These are phyloP conservation scores for Eulithis prunata DNA, from an alignment of 2,888 invertebrate species.

Conservation along the genomic window DNA sequence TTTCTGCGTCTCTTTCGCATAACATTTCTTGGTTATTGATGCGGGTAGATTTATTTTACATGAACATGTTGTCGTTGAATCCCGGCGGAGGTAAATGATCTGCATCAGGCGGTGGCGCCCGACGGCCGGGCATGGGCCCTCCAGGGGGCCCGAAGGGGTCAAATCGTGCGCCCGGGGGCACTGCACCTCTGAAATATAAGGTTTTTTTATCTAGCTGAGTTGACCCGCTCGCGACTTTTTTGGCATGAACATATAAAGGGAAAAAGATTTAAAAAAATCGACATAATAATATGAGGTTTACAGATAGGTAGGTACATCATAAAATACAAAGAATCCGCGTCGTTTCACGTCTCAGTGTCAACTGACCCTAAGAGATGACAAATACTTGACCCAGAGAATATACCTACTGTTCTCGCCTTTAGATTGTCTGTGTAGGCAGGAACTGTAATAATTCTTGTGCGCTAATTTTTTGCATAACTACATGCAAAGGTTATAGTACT, in stretches of 20 bases:
- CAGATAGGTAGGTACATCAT: too few relatives aligned
- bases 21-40: too few relatives aligned
- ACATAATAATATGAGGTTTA: too few relatives aligned
- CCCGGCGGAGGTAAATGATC: conserved; percentile 91
- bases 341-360: too few relatives aligned
- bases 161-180: conserved; percentile 92
- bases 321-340: too few relatives aligned
- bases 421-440: background rate
- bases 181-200: conserved; percentile 72
- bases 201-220: background rate
- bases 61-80: conserved; percentile 90
- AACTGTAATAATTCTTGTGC: too few relatives aligned
- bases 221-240: background rate
- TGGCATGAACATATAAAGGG: too few relatives aligned
- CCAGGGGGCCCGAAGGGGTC: conserved; percentile 92
- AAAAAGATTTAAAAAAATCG: too few relatives aligned
- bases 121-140: conserved; percentile 69
- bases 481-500: background rate
- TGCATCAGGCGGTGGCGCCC: conserved; percentile 85
- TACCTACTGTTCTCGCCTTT: too few relatives aligned
- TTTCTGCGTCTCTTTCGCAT: too few relatives aligned
- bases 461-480: background rate
- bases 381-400: too few relatives aligned
- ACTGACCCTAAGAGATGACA: too few relatives aligned
- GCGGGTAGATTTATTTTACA: conserved; percentile 69